Base-by-base conservation (phyloP, 2,797 vertebrate species). In the Gadopsis bispinosus region DNA sequence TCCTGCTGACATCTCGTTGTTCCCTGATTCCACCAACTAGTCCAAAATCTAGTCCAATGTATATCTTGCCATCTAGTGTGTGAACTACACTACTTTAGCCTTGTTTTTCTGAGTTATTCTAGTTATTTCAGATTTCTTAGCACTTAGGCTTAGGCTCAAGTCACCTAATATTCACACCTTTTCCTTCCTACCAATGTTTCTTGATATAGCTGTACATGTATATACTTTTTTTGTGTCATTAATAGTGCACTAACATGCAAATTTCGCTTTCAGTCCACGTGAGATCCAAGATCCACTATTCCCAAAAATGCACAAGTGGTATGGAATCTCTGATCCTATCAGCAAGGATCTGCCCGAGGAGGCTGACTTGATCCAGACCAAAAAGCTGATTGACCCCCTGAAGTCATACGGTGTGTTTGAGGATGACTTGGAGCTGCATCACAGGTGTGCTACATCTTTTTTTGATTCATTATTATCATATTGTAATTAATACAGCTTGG, bases 251-350 rank as follows among this genome's bases (percentile, higher is more conserved):
- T 16, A 62, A 51, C 14, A 50, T 47, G 3, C 29, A 48, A 47
- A n/a, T 16, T 22, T 53, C 16, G 5, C 58, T 37, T 60, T 74
- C 92, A 98, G 97, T 95, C 95, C 95, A 79, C 86, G 95, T 88
- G 91, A 90, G 88, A 95, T 89, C 85, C 94, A 95, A 90, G 93
- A 93, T 90, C 95, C 91, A 59, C 82, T 92, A 79, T 86, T 85
- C 33, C 95, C 94, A 83, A 94, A 95, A 45, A 88, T 90, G 0
- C 91, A 94, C 80, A 96, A 95, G 92, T 96, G 96, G 89, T 97
- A 95, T 96, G 97, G 97, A 88, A 96, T 98, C 88, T 97, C 96
- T 45, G 96, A 95, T 79, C 97, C 97, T 29, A 97, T 98, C 94
- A 97, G 96, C 91, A 88, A 96, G 91, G 96, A 95, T 75, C 89